Conservation (phyloP, 37 sponge, comb jelly and placozoan genomes). For the Amphimedon queenslandica region DNA sequence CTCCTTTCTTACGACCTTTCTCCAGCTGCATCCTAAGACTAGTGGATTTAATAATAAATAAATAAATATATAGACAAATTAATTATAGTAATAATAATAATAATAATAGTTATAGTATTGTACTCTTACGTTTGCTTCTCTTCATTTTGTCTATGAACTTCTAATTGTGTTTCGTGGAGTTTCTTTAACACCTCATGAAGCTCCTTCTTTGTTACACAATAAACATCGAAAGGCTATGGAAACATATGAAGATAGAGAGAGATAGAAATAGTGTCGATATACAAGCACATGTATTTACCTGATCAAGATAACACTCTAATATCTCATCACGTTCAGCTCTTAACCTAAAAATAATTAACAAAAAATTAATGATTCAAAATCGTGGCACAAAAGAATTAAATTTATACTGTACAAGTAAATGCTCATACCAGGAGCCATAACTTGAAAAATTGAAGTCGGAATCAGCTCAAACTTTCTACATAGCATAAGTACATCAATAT, state of each 20-base stretch:
- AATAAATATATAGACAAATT: background rate
- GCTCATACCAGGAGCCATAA: too few species aligned
- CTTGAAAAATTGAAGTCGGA: too few species aligned
- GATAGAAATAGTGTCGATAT: background rate
- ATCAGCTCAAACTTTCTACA: too few species aligned
- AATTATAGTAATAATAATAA: too few species aligned
- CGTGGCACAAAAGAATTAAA: too few species aligned
- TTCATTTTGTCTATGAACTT: conserved; percentile 41
- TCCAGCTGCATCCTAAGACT: background rate
- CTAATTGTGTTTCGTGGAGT: conserved; percentile 40
- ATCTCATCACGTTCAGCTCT: conserved; percentile 55
- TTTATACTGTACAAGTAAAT: too few species aligned
- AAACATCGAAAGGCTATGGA: conserved; percentile 58
- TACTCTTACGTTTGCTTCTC: conserved; percentile 27
- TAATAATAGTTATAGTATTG: background rate
- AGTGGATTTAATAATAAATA: background rate
- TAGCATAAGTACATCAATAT: too few species aligned
- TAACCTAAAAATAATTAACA: conserved; percentile 13
- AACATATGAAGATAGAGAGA: background rate
- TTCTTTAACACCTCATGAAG: conserved; percentile 33
- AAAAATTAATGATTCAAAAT: background rate
- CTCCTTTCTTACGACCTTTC: background rate
- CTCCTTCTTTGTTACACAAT: conserved; percentile 64
- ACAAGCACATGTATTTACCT: conserved; percentile 15
- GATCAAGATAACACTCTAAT: conserved; percentile 45